phyloP scores from a whole-genome alignment of 2,888 invertebrate genomes.

The Linyphia triangularis region DNA sequence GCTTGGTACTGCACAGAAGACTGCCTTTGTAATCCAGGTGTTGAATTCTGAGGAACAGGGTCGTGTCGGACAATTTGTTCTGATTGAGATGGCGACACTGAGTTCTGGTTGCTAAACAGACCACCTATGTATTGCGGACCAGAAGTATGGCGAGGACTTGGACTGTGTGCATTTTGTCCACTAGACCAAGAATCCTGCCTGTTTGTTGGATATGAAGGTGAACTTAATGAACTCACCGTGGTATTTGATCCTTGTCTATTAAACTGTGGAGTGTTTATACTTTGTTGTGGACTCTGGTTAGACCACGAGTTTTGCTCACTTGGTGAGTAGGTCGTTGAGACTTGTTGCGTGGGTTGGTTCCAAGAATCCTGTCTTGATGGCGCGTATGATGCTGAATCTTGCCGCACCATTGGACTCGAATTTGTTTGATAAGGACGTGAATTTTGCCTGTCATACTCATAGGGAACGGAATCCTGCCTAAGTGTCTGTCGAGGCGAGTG shows the following conservation, averaged over 20 bases:
- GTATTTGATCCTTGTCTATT: slow-evolving; percentile 40
- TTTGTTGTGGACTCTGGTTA: slow-evolving; percentile 27
- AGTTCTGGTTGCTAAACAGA: slow-evolving; percentile 52
- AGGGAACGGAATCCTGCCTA: slow-evolving; percentile 53
- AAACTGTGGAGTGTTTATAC: neutral
- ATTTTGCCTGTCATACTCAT: slow-evolving; percentile 27
- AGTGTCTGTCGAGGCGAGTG: slow-evolving; percentile 2
- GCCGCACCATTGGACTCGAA: slow-evolving; percentile 11
- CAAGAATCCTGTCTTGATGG: slow-evolving; percentile 59
- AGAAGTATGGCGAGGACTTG: neutral
- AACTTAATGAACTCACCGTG: neutral
- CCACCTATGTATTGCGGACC: slow-evolving; percentile 21
- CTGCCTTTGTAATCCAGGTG: slow-evolving; percentile 51
- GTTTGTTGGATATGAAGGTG: neutral
- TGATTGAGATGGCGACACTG: slow-evolving; percentile 25
- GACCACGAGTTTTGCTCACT: slow-evolving; percentile 30
- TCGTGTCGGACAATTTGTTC: slow-evolving; percentile 43
- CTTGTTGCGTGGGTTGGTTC: slow-evolving; percentile 47
- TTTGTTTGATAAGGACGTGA: slow-evolving; percentile 9
- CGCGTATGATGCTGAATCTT: slow-evolving; percentile 40
- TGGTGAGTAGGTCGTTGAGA: neutral
- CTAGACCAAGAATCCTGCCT: slow-evolving; percentile 41
- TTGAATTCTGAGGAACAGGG: slow-evolving; percentile 26
- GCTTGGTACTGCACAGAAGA: slow-evolving; percentile 53
- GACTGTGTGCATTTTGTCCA: neutral